phyloP scores from a whole-genome alignment of 2,797 vertebrate genomes.

The Falco concolor region DNA sequence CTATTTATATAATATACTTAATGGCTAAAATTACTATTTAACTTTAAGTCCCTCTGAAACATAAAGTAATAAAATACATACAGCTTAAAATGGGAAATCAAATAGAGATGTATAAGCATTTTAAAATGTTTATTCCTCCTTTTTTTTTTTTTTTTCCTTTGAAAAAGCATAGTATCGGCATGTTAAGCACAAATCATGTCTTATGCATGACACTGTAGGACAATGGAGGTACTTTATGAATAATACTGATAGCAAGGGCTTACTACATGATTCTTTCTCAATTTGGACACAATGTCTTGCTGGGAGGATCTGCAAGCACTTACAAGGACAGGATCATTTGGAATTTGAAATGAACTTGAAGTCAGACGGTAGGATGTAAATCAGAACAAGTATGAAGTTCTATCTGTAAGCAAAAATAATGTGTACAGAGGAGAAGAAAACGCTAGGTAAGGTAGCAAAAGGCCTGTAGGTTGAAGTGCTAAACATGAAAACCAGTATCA shows the following conservation, averaged over 20 bases:
- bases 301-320: not conserved
- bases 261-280: not conserved
- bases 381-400: not conserved
- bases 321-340: not conserved
- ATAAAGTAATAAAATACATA: not conserved
- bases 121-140: not conserved
- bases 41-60: not conserved
- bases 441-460: not conserved
- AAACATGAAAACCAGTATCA: not conserved
- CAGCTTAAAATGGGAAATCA: not conserved
- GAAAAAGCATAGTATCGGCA: not conserved
- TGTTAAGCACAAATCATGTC: not conserved
- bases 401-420: not conserved
- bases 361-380: not conserved
- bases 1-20: slow-evolving; percentile 1
- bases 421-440: not conserved
- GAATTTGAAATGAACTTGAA: not conserved
- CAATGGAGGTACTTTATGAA: not conserved
- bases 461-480: not conserved
- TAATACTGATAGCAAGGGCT: not conserved
- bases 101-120: not conserved
- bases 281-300: not conserved
- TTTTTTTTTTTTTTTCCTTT: not conserved
- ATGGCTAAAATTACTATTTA: slow-evolving; percentile 17
- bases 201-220: not conserved